Evolutionary conservation across 2,888 invertebrate genomes (phyloP).

Genomic region (Eilema depressum): DNA sequence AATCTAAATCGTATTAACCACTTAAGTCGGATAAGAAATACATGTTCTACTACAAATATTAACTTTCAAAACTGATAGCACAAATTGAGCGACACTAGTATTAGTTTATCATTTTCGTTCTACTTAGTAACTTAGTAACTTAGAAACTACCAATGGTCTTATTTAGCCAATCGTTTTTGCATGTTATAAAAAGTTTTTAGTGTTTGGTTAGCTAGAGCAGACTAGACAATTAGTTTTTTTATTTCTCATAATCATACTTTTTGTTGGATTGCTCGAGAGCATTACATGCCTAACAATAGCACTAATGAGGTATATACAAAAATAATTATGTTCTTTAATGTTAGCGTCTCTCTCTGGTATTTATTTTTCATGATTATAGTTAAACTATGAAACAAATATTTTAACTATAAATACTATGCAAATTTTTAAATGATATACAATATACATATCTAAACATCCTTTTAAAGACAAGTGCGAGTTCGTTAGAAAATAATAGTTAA

Average conservation of each 20-base stretch:
- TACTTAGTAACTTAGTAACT: background rate
- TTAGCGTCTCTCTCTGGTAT: background rate
- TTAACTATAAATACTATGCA: no score
- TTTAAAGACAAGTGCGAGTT: no score
- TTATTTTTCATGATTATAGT: background rate
- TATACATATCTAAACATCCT: no score
- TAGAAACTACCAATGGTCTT: background rate
- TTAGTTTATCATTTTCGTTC: conserved; percentile 6
- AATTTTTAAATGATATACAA: no score
- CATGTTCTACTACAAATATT: background rate
- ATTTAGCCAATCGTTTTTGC: background rate
- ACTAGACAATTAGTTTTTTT: background rate
- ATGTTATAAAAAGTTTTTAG: background rate
- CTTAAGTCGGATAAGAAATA: conserved; percentile 6
- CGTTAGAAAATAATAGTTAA: no score
- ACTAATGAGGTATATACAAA: background rate
- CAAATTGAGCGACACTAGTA: background rate
- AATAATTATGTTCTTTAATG: background rate
- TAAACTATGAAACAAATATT: background rate
- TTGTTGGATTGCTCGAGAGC: background rate
- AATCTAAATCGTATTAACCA: background rate
- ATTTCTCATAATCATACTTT: background rate
- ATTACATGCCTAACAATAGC: background rate
- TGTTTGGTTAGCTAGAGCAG: background rate
- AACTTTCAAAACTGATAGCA: conserved; percentile 6